Conservation (phyloP, 1,140 invertebrate genomes). For the Dendrolimus kikuchii region DNA sequence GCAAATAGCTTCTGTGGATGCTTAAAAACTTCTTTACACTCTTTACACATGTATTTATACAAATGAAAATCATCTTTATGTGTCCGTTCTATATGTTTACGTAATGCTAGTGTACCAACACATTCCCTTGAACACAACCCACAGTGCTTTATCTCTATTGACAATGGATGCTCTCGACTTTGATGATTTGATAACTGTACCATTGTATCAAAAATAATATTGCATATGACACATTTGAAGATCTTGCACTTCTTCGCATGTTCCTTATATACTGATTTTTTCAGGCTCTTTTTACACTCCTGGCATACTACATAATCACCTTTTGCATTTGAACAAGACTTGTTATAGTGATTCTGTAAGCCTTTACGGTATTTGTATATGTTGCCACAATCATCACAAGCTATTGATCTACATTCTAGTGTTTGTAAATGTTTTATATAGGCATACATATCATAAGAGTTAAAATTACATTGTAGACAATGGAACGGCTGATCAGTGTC, state of each 20-base stretch:
- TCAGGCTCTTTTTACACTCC: constrained; percentile 26
- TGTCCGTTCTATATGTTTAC: constrained; percentile 41
- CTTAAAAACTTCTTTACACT: constrained; percentile 39
- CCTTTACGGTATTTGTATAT: constrained; percentile 23
- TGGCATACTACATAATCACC: constrained; percentile 12
- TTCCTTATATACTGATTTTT: not conserved
- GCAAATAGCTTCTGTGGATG: constrained; percentile 51
- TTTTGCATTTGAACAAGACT: constrained; percentile 2
- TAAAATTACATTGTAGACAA: constrained; percentile 25
- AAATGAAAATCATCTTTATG: constrained; percentile 31
- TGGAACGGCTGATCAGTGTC: constrained; percentile 14
- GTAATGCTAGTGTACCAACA: constrained; percentile 27
- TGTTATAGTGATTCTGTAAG: not conserved
- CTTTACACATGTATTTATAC: constrained; percentile 48
- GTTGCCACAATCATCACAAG: constrained; percentile 35
- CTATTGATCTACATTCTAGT: constrained; percentile 22
- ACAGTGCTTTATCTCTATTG: constrained; percentile 25
- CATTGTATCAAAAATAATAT: constrained; percentile 20
- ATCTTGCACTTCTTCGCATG: constrained; percentile 30
- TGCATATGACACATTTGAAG: constrained; percentile 32
- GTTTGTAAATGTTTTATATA: constrained; percentile 38
- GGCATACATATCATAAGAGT: constrained; percentile 7
- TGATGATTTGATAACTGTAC: constrained; percentile 33
- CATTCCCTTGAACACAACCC: constrained; percentile 40
- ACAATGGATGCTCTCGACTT: constrained; percentile 15